Evolutionary conservation across 2,113 vertebrate genomes (phyloP), one percentile per base, ranked within the genome.

Genomic region (Passer montanus): DNA sequence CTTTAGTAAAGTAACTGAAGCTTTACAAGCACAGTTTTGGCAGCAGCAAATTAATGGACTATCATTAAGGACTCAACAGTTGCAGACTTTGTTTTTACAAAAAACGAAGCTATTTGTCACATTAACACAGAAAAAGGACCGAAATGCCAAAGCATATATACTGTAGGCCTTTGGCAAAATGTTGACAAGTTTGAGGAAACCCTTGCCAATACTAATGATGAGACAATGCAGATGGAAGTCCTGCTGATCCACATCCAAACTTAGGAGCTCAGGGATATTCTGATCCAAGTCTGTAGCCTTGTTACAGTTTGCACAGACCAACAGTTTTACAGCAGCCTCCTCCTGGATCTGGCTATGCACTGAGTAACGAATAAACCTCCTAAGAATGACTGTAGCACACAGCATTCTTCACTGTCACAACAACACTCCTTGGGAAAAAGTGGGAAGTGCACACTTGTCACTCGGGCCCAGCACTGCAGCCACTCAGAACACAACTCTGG

Each of bases 1-100:
- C 62, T 75, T 87, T 49, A 84, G 33, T 44, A 53, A 84, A 90
- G 23, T 72, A 85, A 94, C 56, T 84, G 69, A 89, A 87, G 80
- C 73, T 87, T 89, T 94, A 68, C 69, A 94, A 89, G 60, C 46
- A 60, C 13, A 46, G 44, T 64, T 96, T 92, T 94, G 80, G 84
- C 81, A 94, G 87, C 56, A 87, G 37, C 19, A 96, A 92, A 81
- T 91, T 84, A 55, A 93, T 46, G 60, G 41, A 49, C 81, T 89
- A 53, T 87, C 60, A 84, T 87, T 81, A 94, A 91, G 52, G 73
- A 68, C 24, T 56, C 41, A 82, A 89, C 60, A 82, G 73, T 95
- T 66, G 43, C 84, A 87, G 73, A 92, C 56, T 84, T 94, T 67
- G 60, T 87, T 86, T 94, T 89, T 52, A 75, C 22, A 56, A 78